Evolutionary conservation across 2,113 vertebrate genomes (phyloP).

Genomic region (Pygoscelis antarcticus): DNA sequence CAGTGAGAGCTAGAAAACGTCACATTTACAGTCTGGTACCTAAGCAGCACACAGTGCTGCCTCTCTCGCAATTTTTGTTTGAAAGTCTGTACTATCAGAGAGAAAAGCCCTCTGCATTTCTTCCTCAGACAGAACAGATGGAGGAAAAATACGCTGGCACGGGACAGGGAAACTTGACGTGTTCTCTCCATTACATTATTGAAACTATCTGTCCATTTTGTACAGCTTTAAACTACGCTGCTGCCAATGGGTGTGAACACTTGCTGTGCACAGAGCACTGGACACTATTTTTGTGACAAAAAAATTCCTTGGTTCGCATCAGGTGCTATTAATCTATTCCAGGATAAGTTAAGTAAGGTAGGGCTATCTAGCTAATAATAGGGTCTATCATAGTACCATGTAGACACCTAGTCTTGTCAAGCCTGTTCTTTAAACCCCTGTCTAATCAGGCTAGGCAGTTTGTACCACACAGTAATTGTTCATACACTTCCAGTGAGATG

Average conservation of each 20-base stretch:
- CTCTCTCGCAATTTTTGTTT: neutral
- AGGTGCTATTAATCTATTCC: conserved; percentile 45
- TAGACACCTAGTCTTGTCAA: conserved; percentile 56
- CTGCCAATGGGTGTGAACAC: neutral
- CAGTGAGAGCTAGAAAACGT: neutral
- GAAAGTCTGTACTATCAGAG: neutral
- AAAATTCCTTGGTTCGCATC: conserved; percentile 6
- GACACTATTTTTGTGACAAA: conserved; percentile 23
- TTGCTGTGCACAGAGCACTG: neutral
- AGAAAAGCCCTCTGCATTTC: neutral
- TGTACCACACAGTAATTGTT: conserved; percentile 36
- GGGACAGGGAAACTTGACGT: neutral
- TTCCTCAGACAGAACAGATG: neutral
- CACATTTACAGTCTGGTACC: neutral
- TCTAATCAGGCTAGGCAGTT: conserved; percentile 57
- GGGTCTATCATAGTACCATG: conserved; percentile 6
- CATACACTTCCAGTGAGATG: conserved; percentile 39
- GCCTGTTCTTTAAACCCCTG: conserved; percentile 55
- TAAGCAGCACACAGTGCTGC: neutral
- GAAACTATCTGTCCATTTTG: neutral
- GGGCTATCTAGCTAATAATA: conserved; percentile 56
- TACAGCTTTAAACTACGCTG: neutral
- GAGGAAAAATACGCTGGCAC: neutral
- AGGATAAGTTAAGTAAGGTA: conserved; percentile 55
- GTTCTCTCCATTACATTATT: neutral